phyloP scores from a whole-genome alignment of 2,797 vertebrate species.

The Macrochelys suwanniensis region DNA sequence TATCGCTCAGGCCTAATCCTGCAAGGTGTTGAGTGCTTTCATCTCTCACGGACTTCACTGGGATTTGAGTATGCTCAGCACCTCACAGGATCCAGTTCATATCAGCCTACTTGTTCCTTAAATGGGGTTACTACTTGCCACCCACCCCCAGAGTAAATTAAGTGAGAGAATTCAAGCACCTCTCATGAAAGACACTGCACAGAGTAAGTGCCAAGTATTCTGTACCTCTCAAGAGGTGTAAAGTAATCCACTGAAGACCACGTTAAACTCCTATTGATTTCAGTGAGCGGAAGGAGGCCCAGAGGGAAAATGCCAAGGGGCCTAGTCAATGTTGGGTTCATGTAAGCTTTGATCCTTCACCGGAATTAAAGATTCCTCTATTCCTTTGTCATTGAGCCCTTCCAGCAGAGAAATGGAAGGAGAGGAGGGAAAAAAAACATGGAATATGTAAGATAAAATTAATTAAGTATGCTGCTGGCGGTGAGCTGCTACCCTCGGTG shows the following conservation, averaged over 20 bases:
- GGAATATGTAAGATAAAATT: conserved; percentile 8
- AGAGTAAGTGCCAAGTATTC: conserved; percentile 39
- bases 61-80: neutral
- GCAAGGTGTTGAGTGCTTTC: neutral
- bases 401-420: conserved; percentile 9
- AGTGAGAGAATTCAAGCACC: conserved; percentile 42
- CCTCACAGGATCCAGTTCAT: neutral
- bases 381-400: conserved; percentile 13
- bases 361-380: neutral
- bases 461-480: conserved; percentile 51
- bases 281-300: neutral
- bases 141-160: conserved; percentile 17
- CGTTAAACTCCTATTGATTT: conserved; percentile 53
- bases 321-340: neutral
- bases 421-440: neutral
- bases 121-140: conserved; percentile 43
- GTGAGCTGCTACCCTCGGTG: neutral
- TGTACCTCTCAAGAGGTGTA: conserved; percentile 32
- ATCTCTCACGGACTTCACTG: neutral
- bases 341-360: conserved; percentile 33
- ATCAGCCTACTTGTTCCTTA: conserved; percentile 49
- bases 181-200: conserved; percentile 2
- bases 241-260: conserved; percentile 36
- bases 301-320: conserved; percentile 4
- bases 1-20: neutral